These are phyloP conservation scores for Enteromius thamalakanensis DNA, from an alignment of 2,797 vertebrate species.

Conservation along the genomic window DNA sequence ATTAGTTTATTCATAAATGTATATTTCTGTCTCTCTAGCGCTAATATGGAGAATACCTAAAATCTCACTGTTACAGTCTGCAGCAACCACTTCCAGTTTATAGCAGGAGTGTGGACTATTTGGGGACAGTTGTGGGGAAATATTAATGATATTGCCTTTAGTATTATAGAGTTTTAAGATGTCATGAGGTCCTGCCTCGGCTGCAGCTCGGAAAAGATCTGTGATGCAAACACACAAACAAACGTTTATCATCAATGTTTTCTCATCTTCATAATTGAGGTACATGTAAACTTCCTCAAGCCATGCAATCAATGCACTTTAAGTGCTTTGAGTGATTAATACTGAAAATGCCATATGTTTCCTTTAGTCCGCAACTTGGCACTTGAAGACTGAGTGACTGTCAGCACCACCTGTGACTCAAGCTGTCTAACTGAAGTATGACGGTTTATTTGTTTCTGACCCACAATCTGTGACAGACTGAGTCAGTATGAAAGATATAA, in stretches of 20 bases:
- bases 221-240: slow-evolving; percentile 32
- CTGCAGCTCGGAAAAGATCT: slow-evolving; percentile 81
- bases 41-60: slow-evolving; percentile 70
- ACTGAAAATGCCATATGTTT: slow-evolving; percentile 43
- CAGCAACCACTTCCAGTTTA: slow-evolving; percentile 81
- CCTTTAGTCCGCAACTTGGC: slow-evolving; percentile 30
- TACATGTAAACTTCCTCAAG: neutral
- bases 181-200: slow-evolving; percentile 80
- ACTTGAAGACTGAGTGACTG: slow-evolving; percentile 50
- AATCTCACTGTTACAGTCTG: slow-evolving; percentile 77
- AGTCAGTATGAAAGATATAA: neutral
- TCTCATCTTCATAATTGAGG: neutral
- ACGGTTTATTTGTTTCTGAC: neutral
- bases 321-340: neutral
- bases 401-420: slow-evolving; percentile 59
- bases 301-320: neutral
- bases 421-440: slow-evolving; percentile 25
- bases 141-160: slow-evolving; percentile 82
- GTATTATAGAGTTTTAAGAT: slow-evolving; percentile 83
- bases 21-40: neutral
- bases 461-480: neutral
- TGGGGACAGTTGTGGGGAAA: slow-evolving; percentile 76
- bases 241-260: neutral
- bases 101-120: slow-evolving; percentile 73
- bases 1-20: neutral